Conservation (phyloP, 1,140 invertebrate species). For the Aphis gossypii region DNA sequence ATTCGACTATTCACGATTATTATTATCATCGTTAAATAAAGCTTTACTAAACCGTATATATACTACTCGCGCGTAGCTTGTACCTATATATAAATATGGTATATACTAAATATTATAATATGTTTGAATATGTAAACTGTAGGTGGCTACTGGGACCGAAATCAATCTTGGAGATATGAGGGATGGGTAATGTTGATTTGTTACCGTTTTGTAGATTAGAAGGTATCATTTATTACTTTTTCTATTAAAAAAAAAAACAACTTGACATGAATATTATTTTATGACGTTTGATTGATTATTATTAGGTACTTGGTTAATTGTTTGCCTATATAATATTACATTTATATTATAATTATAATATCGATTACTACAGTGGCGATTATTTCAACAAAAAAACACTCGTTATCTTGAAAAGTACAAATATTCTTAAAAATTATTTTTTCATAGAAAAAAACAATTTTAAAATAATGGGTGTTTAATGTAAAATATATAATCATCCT, state of each 20-base stretch:
- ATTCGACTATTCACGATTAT: neutral
- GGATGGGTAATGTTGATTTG: neutral
- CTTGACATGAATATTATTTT: neutral
- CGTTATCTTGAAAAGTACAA: neutral
- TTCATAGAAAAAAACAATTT: no score
- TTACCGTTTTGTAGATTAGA: neutral
- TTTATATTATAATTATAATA: neutral
- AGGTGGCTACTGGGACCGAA: neutral
- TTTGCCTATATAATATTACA: neutral
- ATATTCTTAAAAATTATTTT: no score
- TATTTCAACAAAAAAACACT: neutral
- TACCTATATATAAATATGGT: neutral
- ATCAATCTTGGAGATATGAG: neutral
- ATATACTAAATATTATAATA: neutral
- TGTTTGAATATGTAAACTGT: neutral
- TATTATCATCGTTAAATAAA: conserved; percentile 7
- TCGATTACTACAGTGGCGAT: neutral
- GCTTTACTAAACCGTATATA: neutral
- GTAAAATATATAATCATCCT: neutral
- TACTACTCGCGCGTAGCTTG: neutral
- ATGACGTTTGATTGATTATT: neutral
- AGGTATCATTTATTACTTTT: neutral
- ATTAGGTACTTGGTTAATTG: neutral
- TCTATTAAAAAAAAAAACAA: neutral
- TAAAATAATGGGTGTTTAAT: no score